Evolutionary conservation across 2,888 invertebrate species (phyloP).

Genomic region (Amorpha juglandis): DNA sequence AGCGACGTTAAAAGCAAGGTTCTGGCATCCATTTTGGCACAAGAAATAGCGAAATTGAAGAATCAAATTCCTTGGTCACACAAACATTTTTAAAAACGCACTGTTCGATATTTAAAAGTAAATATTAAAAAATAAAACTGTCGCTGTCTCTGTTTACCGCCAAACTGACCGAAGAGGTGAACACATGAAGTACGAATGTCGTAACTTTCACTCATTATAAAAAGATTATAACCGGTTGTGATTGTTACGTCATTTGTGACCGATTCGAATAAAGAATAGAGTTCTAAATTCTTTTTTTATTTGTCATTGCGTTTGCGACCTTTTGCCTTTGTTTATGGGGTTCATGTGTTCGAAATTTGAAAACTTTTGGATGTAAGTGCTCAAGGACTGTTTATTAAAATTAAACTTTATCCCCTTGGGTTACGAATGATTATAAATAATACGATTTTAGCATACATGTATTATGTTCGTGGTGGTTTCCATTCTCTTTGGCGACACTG

Average conservation of each 20-base stretch:
- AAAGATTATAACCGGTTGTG: slow-evolving; percentile 25
- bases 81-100: slow-evolving; percentile 28
- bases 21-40: slow-evolving; percentile 45
- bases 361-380: slow-evolving; percentile 41
- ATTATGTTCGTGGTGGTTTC: slow-evolving; percentile 52
- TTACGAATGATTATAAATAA: slow-evolving; percentile 35
- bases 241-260: slow-evolving; percentile 16
- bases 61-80: slow-evolving; percentile 36
- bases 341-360: slow-evolving; percentile 19
- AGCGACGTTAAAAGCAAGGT: slow-evolving; percentile 44
- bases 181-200: slow-evolving; percentile 46
- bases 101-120: slow-evolving; percentile 36
- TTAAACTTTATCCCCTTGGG: slow-evolving; percentile 5
- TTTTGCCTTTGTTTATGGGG: not conserved
- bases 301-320: not conserved
- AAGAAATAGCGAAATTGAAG: slow-evolving; percentile 32
- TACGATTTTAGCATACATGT: slow-evolving; percentile 28
- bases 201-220: slow-evolving; percentile 50
- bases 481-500: slow-evolving; percentile 53
- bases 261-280: not conserved
- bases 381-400: slow-evolving; percentile 38
- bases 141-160: slow-evolving; percentile 63
- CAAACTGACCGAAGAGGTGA: slow-evolving; percentile 64
- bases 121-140: slow-evolving; percentile 47
- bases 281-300: slow-evolving; percentile 13